Evolutionary conservation across 2,888 invertebrate species (phyloP).

Genomic region (Nematopogon swammerdamellus): DNA sequence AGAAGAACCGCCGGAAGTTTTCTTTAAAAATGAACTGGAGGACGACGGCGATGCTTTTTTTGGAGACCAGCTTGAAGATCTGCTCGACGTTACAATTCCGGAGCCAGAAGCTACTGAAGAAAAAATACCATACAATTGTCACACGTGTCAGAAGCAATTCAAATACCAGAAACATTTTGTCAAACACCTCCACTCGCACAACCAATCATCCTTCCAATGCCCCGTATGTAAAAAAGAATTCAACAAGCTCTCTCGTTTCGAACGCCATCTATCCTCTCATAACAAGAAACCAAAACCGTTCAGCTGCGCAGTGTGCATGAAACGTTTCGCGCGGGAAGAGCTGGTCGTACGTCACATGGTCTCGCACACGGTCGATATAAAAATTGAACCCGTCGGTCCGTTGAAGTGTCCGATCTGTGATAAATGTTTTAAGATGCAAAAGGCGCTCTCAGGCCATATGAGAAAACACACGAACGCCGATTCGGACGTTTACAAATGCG

Average conservation of each 20-base stretch:
- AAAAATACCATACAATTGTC: conserved; percentile 21
- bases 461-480: conserved; percentile 18
- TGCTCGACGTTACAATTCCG: too few species aligned
- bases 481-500: conserved; percentile 27
- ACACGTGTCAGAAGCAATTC: conserved; percentile 43
- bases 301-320: conserved; percentile 18
- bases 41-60: conserved; percentile 14
- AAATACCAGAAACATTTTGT: conserved; percentile 37
- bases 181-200: conserved; percentile 43
- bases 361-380: conserved; percentile 15
- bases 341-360: conserved; percentile 20
- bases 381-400: conserved; percentile 13
- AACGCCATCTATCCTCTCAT: conserved; percentile 8
- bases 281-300: conserved; percentile 15
- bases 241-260: conserved; percentile 5
- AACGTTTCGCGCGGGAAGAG: conserved; percentile 18
- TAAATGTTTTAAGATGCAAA: conserved; percentile 45
- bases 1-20: conserved; percentile 15
- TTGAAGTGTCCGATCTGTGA: conserved; percentile 50
- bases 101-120: conserved; percentile 13
- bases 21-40: conserved; percentile 16
- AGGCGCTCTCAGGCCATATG: conserved; percentile 45
- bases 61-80: conserved; percentile 11
- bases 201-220: conserved; percentile 5
- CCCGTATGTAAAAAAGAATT: conserved; percentile 8